Evolutionary conservation across 2,797 vertebrate species (phyloP), one percentile per base, ranked within the genome.

Genomic region (Apodemus agrarius): DNA sequence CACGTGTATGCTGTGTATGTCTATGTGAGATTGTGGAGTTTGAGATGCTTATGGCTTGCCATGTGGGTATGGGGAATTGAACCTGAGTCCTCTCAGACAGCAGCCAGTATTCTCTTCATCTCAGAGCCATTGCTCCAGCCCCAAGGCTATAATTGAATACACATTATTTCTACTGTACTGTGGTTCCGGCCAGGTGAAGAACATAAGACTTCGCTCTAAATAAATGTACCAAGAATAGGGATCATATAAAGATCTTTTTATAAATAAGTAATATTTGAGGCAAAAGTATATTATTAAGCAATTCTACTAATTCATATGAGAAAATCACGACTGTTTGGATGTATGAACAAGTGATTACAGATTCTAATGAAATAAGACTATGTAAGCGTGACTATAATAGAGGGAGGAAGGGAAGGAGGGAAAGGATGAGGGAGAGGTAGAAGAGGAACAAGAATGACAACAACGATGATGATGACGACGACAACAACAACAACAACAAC

Each of bases 391-490:
- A 2, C 17, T 52, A 24, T 79, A 12, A 61, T 22, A 10, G 13
- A 74, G 26, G 10, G 13, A 67, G 34, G 34, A 17, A 17, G 2
- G n/a, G 67, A 7, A 17, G 19, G 14, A 34, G 10, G 3, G 6
- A 14, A 1, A 34, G 13, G 1, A n/a, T 6, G 14, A n/a, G 6
- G 6, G 7, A 17, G 6, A n/a, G 12, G 4, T n/a, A 2, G 13
- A n/a, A 7, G 31, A 69, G 14, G 31, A 34, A 2, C 14, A 34
- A 5, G 0, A 34, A 67, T 3, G 34, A 49, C 49, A 10, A 49
- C 8, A 11, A 49, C 11, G 49, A 49, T 0, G 8, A 31, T 1
- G 13, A 65, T 1, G 34, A n/a, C 1, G 16, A 34, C 1, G 2
- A 34, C 4, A 6, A 69, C 3, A 69, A 69, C 31, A 69, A 34